Conservation (phyloP, 2,113 vertebrate genomes). For the Apaloderma vittatum region DNA sequence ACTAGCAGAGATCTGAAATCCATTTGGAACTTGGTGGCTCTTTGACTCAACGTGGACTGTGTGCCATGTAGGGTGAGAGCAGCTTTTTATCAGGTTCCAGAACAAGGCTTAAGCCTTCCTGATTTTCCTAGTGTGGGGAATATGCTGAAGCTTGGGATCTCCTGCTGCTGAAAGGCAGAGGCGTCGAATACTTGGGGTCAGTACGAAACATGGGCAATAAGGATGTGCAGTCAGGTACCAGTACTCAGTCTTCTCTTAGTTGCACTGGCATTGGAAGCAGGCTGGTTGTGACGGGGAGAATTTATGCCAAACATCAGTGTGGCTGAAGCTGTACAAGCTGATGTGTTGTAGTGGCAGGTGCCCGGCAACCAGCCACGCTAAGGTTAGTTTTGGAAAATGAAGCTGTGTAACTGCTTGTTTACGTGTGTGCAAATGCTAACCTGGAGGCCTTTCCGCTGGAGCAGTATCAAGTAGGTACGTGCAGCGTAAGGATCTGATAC, state of each 20-base stretch:
- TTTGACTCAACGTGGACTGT: background rate
- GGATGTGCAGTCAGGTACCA: background rate
- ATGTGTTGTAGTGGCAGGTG: background rate
- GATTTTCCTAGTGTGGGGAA: background rate
- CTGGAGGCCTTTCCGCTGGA: background rate
- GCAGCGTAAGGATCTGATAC: background rate
- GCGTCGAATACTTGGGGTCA: background rate
- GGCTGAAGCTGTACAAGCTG: background rate
- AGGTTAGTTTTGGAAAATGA: background rate
- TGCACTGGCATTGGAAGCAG: background rate
- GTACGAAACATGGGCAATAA: background rate
- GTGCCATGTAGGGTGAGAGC: background rate
- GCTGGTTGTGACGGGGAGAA: background rate
- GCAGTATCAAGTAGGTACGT: background rate
- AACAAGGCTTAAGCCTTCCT: background rate
- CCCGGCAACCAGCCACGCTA: background rate
- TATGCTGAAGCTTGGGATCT: background rate
- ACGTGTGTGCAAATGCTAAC: background rate
- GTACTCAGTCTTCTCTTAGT: background rate
- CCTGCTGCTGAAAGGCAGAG: background rate
- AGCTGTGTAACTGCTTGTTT: background rate
- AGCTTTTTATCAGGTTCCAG: background rate
- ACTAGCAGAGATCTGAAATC: background rate
- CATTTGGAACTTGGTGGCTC: background rate
- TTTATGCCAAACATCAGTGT: background rate